Conservation (phyloP, 2,888 invertebrate species). For the Scotopteryx bipunctaria region DNA sequence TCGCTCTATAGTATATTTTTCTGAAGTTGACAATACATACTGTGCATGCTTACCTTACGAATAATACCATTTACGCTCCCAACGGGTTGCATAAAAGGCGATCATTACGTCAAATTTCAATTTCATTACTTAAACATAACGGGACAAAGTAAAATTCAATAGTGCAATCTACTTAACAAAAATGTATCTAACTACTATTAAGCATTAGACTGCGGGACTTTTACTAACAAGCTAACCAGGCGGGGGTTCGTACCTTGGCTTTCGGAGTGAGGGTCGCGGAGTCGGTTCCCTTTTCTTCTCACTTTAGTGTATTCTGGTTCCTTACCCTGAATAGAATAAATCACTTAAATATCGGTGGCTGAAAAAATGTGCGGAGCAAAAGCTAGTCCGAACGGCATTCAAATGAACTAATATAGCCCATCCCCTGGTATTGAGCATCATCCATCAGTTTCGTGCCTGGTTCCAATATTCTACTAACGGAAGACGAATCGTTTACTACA, state of each 20-base stretch:
- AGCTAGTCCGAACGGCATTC: constrained; percentile 3
- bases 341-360: background rate
- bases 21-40: constrained; percentile 56
- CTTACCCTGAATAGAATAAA: constrained; percentile 82
- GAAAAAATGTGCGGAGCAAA: background rate
- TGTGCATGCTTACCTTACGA: constrained; percentile 81
- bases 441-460: no score
- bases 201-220: constrained; percentile 52
- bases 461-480: no score
- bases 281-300: constrained; percentile 90
- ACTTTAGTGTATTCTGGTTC: constrained; percentile 93
- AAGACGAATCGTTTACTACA: no score
- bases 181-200: constrained; percentile 77
- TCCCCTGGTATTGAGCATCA: no score
- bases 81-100: constrained; percentile 82
- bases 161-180: constrained; percentile 79
- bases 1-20: constrained; percentile 20
- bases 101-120: constrained; percentile 78
- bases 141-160: constrained; percentile 73
- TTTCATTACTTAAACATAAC: constrained; percentile 73
- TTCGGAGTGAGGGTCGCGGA: constrained; percentile 91
- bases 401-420: background rate
- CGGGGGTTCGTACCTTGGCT: constrained; percentile 86
- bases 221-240: constrained; percentile 3
- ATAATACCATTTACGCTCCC: constrained; percentile 82